Evolutionary conservation across 2,888 invertebrate genomes (phyloP), one percentile per base, ranked within the genome.

Genomic region (Drosophila borealis): DNA sequence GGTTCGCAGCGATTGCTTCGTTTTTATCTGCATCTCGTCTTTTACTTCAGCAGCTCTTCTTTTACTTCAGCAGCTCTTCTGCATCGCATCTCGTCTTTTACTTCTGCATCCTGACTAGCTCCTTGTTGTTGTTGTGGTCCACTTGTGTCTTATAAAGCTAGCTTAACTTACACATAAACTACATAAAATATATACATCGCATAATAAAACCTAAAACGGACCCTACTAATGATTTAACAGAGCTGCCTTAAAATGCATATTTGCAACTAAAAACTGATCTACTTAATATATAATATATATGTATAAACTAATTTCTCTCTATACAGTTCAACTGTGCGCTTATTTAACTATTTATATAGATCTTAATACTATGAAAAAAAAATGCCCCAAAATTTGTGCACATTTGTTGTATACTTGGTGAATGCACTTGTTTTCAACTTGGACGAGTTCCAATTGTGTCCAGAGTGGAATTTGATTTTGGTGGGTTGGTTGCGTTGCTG

Each of bases 311-410:
- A 41, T 9, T 45, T 21, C 29, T 13, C 25, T 44, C 36, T 59
- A 39, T 45, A 64, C 73, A 77, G 57, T 69, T 77, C n/a, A 64
- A 77, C 77, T 64, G 59, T 59, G n/a, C 36, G 34, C 63, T 72
- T 73, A 62, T 14, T 51, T 65, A 65, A 39, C 29, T 46, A 42
- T 36, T 21, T 36, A 44, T 14, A 53, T 13, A 13, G 5, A 33
- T 33, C 19, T 59, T 68, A 53, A 33, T 21, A 17, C 54, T 34
- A 33, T 37, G 2, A 36, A 25, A 11, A 53, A 10, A n/a, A 3
- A 44, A 3, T 25, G 5, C 61, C 75, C 78, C 64, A 57, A 17
- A 17, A 45, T 14, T 39, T 21, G n/a, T 34, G 34, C 19, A 44
- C 33, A 34, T 33, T 19, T n/a, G 19, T 41, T 56, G 41, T 59